Percentiles rank a stretch among this genome's conserved stretches.
Conservation (phyloP, 2,888 invertebrate species). For the Andrena praecox region DNA sequence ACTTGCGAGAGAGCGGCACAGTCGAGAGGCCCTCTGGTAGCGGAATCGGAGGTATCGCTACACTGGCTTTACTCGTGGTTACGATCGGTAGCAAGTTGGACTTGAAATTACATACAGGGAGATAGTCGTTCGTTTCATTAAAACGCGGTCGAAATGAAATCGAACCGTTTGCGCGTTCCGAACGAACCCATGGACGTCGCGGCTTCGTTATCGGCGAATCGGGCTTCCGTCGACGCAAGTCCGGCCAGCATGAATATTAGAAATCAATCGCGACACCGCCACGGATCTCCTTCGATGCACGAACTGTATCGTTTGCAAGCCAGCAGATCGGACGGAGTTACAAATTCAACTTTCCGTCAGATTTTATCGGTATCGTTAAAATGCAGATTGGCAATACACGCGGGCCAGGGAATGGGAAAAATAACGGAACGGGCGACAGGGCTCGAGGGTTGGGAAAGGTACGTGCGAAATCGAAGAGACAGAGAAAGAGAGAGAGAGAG, state of each 20-base stretch:
- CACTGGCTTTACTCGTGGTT: too few relatives aligned
- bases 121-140: too few relatives aligned
- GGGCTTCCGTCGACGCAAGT: background rate
- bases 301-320: conserved; percentile 8
- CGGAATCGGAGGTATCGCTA: too few relatives aligned
- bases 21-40: too few relatives aligned
- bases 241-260: conserved; percentile 29
- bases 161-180: too few relatives aligned
- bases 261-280: conserved; percentile 47
- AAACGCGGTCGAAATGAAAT: too few relatives aligned
- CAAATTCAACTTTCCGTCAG: conserved; percentile 58
- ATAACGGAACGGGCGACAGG: conserved; percentile 17
- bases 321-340: conserved; percentile 24
- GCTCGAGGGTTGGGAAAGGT: conserved; percentile 15
- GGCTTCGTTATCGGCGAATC: too few relatives aligned
- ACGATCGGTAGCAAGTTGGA: too few relatives aligned
- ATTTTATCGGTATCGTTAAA: conserved; percentile 77
- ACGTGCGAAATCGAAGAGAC: conserved; percentile 40
- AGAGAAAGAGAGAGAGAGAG: conserved; percentile 14
- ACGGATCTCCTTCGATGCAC: conserved; percentile 8
- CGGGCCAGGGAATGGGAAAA: conserved; percentile 30
- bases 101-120: too few relatives aligned
- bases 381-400: conserved; percentile 77
- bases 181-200: too few relatives aligned
- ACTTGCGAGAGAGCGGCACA: too few relatives aligned